phyloP scores from a whole-genome alignment of 2,888 invertebrate genomes.

The Eristalinus aeneus region DNA sequence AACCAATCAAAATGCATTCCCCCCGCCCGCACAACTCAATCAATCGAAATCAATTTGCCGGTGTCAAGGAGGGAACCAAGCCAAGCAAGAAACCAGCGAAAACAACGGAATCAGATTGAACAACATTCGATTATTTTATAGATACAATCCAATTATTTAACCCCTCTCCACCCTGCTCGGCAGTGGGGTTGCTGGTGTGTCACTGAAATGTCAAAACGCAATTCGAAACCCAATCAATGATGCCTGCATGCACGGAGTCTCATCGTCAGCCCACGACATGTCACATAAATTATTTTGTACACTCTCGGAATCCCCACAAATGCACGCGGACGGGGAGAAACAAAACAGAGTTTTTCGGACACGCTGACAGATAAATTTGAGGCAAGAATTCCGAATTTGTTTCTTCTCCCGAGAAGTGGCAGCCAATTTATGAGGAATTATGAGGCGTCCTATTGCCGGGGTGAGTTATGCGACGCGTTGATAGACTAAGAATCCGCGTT shows the following conservation, averaged over 20 bases:
- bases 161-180: constrained; percentile 22
- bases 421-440: constrained; percentile 69
- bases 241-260: constrained; percentile 16
- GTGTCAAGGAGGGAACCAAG: background rate
- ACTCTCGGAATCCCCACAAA: constrained; percentile 30
- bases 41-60: constrained; percentile 40
- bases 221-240: constrained; percentile 26
- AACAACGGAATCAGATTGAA: constrained; percentile 58
- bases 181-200: background rate
- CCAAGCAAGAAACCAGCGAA: background rate
- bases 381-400: constrained; percentile 31
- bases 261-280: background rate
- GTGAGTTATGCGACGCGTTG: constrained; percentile 59
- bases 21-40: constrained; percentile 6
- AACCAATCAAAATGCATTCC: constrained; percentile 46
- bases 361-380: constrained; percentile 56
- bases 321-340: constrained; percentile 3
- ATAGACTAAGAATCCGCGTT: constrained; percentile 52
- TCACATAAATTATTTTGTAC: constrained; percentile 5
- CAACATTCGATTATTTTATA: constrained; percentile 67
- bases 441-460: constrained; percentile 57
- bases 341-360: constrained; percentile 45
- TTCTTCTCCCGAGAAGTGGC: constrained; percentile 10
- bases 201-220: constrained; percentile 22
- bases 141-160: constrained; percentile 68